These are phyloP conservation scores for Cheilosia vulpina DNA, from an alignment of 2,888 invertebrate species.

Conservation along the genomic window DNA sequence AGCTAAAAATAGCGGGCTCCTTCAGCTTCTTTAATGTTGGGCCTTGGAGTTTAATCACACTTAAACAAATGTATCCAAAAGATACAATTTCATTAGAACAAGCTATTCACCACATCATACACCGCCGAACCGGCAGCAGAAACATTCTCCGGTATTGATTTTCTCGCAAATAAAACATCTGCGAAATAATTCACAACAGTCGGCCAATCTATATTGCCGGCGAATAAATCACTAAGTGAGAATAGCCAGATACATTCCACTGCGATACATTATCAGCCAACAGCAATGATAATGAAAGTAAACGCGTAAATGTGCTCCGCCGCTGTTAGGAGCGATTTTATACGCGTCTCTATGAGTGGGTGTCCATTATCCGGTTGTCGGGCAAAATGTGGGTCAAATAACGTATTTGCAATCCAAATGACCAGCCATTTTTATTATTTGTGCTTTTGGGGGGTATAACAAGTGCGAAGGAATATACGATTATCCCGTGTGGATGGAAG, in stretches of 20 bases:
- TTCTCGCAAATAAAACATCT: neutral
- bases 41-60: conserved; percentile 5
- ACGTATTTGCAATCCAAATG: neutral
- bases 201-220: neutral
- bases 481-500: too few species aligned
- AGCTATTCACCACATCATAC: conserved; percentile 4
- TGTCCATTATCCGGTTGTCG: neutral
- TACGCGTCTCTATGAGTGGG: conserved; percentile 11
- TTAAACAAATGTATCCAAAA: conserved; percentile 15
- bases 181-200: conserved; percentile 28
- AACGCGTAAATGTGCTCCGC: conserved; percentile 47
- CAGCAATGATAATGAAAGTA: conserved; percentile 30
- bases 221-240: conserved; percentile 21
- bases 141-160: conserved; percentile 35
- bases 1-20: too few species aligned
- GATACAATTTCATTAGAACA: conserved; percentile 17
- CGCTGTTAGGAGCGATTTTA: conserved; percentile 37
- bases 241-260: conserved; percentile 28
- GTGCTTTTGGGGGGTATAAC: too few species aligned
- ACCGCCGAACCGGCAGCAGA: neutral
- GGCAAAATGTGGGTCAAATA: neutral
- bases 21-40: neutral
- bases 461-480: too few species aligned
- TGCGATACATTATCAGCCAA: neutral
- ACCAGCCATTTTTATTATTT: too few species aligned